phyloP scores from a whole-genome alignment of 1,140 invertebrate species.

The Diachasmimorpha longicaudata region DNA sequence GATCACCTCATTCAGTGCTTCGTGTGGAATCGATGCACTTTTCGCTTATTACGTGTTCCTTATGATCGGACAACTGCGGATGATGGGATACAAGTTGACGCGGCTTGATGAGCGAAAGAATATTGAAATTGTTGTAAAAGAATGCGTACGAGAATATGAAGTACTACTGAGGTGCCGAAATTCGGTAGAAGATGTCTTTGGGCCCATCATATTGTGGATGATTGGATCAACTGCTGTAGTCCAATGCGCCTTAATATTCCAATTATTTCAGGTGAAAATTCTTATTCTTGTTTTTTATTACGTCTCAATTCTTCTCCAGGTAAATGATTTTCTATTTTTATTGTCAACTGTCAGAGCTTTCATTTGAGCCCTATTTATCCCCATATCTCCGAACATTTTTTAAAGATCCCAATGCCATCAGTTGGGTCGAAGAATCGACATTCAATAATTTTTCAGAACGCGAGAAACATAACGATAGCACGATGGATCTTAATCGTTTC shows the following conservation, averaged over 20 bases:
- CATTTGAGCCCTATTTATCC: too few species aligned
- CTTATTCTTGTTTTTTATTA: too few species aligned
- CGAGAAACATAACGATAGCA: not conserved
- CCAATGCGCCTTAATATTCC: conserved; percentile 39
- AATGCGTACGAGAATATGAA: conserved; percentile 26
- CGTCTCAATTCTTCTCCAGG: too few species aligned
- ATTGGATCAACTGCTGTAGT: conserved; percentile 33
- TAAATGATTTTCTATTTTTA: too few species aligned
- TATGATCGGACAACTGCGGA: conserved; percentile 27
- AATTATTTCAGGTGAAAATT: conserved; percentile 39
- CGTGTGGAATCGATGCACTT: conserved; percentile 32
- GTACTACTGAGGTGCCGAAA: conserved; percentile 21
- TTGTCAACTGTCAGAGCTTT: too few species aligned
- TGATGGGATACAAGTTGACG: conserved; percentile 19
- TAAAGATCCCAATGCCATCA: too few species aligned
- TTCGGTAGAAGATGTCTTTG: conserved; percentile 36
- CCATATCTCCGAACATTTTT: too few species aligned
- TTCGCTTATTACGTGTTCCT: conserved; percentile 38
- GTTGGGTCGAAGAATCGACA: not conserved
- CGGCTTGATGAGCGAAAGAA: conserved; percentile 21
- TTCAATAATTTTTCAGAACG: not conserved
- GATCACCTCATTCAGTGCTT: conserved; percentile 18
- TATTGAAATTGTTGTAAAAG: conserved; percentile 11
- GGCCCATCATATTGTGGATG: conserved; percentile 35
- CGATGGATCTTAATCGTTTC: not conserved